These are phyloP conservation scores for Pseudorectes ferrugineus DNA, from an alignment of 2,113 vertebrate genomes.

Conservation along the genomic window DNA sequence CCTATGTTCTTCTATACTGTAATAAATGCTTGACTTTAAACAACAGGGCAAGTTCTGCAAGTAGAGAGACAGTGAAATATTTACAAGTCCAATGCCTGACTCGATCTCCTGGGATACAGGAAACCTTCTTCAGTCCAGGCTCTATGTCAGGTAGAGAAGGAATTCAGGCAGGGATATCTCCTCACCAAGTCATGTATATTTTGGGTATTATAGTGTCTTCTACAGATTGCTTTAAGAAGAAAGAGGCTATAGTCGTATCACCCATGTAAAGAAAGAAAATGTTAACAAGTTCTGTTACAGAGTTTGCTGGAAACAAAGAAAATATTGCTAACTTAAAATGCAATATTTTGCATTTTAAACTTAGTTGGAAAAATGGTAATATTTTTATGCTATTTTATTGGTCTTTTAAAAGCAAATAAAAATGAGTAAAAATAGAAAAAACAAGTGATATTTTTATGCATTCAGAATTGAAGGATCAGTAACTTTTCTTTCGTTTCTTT, in stretches of 20 bases:
- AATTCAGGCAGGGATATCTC: not conserved
- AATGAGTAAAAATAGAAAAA: not conserved
- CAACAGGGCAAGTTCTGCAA: not conserved
- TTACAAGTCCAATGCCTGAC: not conserved
- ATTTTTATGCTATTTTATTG: not conserved
- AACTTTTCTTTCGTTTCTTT: not conserved
- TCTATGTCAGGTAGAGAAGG: not conserved
- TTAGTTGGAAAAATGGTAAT: not conserved
- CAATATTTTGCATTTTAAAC: not conserved
- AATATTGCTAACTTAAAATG: not conserved
- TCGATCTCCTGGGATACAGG: fast-evolving
- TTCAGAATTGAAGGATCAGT: not conserved
- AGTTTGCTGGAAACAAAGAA: not conserved
- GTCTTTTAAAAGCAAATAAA: not conserved
- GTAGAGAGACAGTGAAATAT: not conserved
- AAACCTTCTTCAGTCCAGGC: not conserved
- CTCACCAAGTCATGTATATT: not conserved
- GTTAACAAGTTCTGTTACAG: not conserved
- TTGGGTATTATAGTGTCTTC: not conserved
- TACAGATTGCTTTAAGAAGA: not conserved
- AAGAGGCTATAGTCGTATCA: not conserved
- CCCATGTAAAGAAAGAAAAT: not conserved
- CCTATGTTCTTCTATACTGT: not conserved
- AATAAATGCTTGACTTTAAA: not conserved
- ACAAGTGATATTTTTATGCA: fast-evolving